Evolutionary conservation across 2,888 invertebrate species (phyloP), one percentile per base, ranked within the genome.

Genomic region (Micoletzkya japonica): DNA sequence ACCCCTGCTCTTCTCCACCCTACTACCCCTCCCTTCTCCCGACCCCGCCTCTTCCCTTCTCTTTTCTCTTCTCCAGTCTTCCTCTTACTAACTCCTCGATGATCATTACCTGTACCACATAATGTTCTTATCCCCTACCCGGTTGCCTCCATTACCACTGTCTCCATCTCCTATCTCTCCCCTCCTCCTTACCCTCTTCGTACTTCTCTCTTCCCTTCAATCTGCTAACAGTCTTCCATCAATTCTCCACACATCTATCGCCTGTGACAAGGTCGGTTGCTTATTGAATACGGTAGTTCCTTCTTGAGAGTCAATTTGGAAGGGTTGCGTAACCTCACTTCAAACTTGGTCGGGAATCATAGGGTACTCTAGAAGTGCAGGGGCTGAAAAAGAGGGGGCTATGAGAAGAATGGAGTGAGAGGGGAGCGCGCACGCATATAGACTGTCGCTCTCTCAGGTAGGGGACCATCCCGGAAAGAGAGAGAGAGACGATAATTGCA

Each of bases 241-340:
- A 1, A 66, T 66, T 24, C 66, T 66, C 6, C 66, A 66, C 56
- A 66, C 66, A 20, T 66, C 66, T 6, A 66, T 66, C n/a, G 54
- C 66, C 36, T 66, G 66, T 37, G 66, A 66, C 39, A 66, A 66
- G 56, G 66, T 66, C 20, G 10, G 3, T 34, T 4, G 24, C 32
- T 24, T 59, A 10, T 59, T 14, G 24, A 24, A 36, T 59, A 36
- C 3, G 30, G 30, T 28, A 7, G 28, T 56, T 17, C 20, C 56
- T 56, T 56, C 28, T 44, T 10, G 14, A 20, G 44, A 44, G 44
- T 44, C 44, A 20, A 20, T 14, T 44, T 14, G 20, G 10, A 14
- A 20, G 44, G 44, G 44, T 44, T 44, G 44, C 44, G 44, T 20
- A 44, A 44, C 44, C 20, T 44, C 44, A 10, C 20, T 14, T 44